phyloP scores from a whole-genome alignment of 2,888 invertebrate genomes.

The Caenorhabditis angaria region DNA sequence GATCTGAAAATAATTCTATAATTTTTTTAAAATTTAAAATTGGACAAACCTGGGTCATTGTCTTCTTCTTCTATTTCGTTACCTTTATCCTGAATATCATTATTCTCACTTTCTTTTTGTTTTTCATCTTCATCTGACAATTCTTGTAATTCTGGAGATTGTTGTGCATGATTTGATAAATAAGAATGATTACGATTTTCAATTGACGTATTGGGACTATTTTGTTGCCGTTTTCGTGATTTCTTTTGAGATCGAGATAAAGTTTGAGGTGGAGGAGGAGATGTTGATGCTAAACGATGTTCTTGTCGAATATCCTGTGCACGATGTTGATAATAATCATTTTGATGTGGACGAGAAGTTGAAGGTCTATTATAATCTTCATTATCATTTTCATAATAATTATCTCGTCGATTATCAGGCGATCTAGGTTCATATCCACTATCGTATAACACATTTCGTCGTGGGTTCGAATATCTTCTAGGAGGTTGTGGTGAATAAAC shows the following conservation, averaged over 20 bases:
- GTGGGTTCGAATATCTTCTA: neutral
- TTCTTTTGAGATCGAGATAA: no score
- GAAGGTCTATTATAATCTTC: neutral
- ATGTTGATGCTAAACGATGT: neutral
- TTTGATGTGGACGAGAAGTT: neutral
- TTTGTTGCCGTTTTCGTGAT: no score
- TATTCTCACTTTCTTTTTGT: neutral
- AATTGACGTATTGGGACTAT: no score
- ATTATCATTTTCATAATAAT: neutral
- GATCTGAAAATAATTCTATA: neutral
- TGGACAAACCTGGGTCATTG: no score
- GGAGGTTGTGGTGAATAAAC: neutral
- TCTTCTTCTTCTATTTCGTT: neutral
- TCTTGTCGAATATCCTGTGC: neutral
- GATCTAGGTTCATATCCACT: no score
- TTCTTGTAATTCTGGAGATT: no score
- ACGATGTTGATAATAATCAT: neutral
- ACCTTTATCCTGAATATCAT: neutral
- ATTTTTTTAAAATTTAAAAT: no score
- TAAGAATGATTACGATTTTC: no score
- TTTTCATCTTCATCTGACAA: neutral
- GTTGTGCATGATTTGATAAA: no score
- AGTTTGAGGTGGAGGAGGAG: neutral
- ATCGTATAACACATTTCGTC: slow-evolving; percentile 9
- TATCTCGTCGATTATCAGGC: neutral